Conservation (phyloP, 2,113 vertebrate species). For the Orcinus orca region DNA sequence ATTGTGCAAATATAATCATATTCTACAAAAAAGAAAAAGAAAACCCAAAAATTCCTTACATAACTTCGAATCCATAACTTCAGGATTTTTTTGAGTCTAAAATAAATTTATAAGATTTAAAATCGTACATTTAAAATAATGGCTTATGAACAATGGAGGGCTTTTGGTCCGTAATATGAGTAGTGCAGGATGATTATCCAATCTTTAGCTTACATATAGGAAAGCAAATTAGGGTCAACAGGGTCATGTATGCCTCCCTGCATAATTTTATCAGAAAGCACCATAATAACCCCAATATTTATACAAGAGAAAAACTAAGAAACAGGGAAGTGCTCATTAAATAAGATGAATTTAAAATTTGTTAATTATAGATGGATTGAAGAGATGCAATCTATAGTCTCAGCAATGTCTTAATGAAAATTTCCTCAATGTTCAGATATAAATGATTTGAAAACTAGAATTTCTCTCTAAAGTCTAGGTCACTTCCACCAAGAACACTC, state of each 20-base stretch:
- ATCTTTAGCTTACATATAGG: neutral
- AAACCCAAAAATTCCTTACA: neutral
- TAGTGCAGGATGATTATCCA: neutral
- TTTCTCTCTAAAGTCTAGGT: neutral
- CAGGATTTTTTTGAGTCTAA: neutral
- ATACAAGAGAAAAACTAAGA: neutral
- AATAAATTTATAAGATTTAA: neutral
- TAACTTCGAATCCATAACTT: neutral
- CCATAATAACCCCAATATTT: neutral
- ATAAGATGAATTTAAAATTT: slow-evolving; percentile 7
- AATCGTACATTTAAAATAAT: neutral
- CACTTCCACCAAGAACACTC: neutral
- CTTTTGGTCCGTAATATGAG: neutral
- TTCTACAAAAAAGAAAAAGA: neutral
- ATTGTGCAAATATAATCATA: slow-evolving; percentile 6
- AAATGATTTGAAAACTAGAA: slow-evolving; percentile 16
- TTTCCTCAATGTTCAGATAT: neutral
- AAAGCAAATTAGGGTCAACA: neutral
- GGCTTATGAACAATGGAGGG: neutral
- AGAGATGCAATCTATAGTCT: neutral
- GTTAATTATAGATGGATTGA: neutral
- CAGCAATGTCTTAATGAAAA: neutral
- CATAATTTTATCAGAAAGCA: neutral
- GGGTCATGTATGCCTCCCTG: neutral
- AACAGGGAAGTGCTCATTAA: neutral